These are phyloP conservation scores for Tridacna crocea DNA, from an alignment of 2,888 invertebrate species.

Conservation along the genomic window DNA sequence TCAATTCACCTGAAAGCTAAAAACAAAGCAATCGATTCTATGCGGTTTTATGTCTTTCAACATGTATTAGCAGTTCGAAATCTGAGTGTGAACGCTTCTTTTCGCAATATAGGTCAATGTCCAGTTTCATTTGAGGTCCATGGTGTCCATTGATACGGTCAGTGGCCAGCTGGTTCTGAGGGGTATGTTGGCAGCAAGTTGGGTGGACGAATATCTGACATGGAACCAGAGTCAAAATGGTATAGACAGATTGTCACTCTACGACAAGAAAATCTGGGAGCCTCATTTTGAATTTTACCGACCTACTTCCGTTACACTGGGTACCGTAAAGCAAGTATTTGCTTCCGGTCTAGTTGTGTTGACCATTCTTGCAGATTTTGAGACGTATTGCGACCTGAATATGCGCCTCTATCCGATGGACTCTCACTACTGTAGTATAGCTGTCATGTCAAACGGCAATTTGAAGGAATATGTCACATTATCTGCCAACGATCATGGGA, in stretches of 20 bases:
- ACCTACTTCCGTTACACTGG: neutral
- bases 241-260: neutral
- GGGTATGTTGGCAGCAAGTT: slow-evolving; percentile 1
- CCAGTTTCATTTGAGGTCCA: neutral
- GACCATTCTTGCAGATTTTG: slow-evolving; percentile 2
- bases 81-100: no score
- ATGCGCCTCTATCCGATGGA: slow-evolving; percentile 13
- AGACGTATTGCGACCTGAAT: slow-evolving; percentile 4
- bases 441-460: neutral
- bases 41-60: no score
- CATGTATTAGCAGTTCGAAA: no score
- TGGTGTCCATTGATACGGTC: neutral
- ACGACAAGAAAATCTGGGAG: slow-evolving; percentile 1
- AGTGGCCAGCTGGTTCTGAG: slow-evolving; percentile 17
- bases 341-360: neutral
- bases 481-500: neutral
- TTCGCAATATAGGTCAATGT: neutral
- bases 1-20: no score
- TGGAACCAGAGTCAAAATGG: slow-evolving; percentile 4
- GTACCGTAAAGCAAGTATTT: neutral
- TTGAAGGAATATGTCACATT: slow-evolving; percentile 4
- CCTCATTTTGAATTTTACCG: neutral
- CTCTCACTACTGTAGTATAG: slow-evolving; percentile 16
- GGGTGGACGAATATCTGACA: slow-evolving; percentile 5
- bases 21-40: no score